Conservation (phyloP, 2,113 vertebrate species). For the Struthidea cinerea region DNA sequence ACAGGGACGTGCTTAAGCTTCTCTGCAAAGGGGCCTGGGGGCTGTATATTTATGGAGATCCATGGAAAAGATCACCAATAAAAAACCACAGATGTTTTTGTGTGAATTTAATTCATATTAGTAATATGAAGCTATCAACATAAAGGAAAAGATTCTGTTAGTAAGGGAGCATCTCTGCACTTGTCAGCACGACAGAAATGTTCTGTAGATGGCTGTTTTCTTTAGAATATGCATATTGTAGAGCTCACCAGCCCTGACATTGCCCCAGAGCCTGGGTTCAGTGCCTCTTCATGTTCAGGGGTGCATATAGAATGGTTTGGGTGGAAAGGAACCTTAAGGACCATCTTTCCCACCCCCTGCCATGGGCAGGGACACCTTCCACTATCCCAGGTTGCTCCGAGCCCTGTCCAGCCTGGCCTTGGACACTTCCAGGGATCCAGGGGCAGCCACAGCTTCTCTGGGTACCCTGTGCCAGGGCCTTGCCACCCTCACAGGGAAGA, state of each 20-base stretch:
- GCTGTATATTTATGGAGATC: not conserved
- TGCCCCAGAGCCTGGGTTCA: not conserved
- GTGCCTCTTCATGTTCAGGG: accelerated
- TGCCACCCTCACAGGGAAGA: not conserved
- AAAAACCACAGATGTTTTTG: not conserved
- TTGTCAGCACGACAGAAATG: not conserved
- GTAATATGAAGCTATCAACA: not conserved
- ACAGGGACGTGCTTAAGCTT: not conserved
- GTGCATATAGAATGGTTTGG: not conserved
- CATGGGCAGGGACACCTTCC: accelerated
- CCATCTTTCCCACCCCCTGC: not conserved
- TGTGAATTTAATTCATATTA: not conserved
- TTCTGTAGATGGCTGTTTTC: not conserved
- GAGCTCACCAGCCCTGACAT: not conserved
- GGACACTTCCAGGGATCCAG: not conserved
- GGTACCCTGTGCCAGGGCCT: not conserved
- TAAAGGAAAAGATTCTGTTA: not conserved
- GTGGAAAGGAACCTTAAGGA: not conserved
- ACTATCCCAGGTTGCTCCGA: not conserved
- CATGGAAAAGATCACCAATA: not conserved
- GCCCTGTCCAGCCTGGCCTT: accelerated
- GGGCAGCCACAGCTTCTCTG: not conserved
- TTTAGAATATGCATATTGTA: not conserved
- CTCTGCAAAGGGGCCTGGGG: not conserved
- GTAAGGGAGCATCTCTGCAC: not conserved